Percentiles rank a stretch among this genome's conserved stretches.
phyloP scores from a whole-genome alignment of 1,140 invertebrate species.

The Lepeophtheirus salmonis region DNA sequence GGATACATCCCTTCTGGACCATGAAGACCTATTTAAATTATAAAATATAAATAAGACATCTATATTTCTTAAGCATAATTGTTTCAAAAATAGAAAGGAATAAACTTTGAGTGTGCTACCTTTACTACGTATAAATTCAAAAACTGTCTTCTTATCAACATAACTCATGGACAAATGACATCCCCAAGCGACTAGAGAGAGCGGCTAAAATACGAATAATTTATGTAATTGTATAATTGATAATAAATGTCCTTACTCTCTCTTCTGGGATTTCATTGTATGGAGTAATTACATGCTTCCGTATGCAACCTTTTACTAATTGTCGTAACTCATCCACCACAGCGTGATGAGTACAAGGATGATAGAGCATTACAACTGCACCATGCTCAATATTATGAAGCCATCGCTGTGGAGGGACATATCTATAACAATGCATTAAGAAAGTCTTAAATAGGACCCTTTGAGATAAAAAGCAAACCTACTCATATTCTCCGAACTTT shows the following conservation, averaged over 20 bases:
- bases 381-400: conserved; percentile 70
- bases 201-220: conserved; percentile 36
- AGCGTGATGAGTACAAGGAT: conserved; percentile 55
- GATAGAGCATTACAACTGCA: conserved; percentile 60
- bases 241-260: conserved; percentile 34
- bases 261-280: conserved; percentile 39
- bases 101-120: no score
- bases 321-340: conserved; percentile 42
- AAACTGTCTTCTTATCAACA: conserved; percentile 34
- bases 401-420: conserved; percentile 60
- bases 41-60: no score
- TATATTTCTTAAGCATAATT: no score
- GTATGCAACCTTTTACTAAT: conserved; percentile 46
- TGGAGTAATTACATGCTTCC: conserved; percentile 59
- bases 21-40: conserved; percentile 30
- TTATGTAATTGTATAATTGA: conserved; percentile 8
- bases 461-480: not conserved
- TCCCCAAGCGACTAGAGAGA: conserved; percentile 57
- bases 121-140: conserved; percentile 44
- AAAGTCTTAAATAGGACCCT: not conserved
- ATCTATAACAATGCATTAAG: conserved; percentile 26
- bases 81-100: no score
- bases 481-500: conserved; percentile 54
- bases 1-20: conserved; percentile 40
- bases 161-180: conserved; percentile 47